phyloP scores from a whole-genome alignment of 2,888 invertebrate species.

The Malachius bipustulatus region DNA sequence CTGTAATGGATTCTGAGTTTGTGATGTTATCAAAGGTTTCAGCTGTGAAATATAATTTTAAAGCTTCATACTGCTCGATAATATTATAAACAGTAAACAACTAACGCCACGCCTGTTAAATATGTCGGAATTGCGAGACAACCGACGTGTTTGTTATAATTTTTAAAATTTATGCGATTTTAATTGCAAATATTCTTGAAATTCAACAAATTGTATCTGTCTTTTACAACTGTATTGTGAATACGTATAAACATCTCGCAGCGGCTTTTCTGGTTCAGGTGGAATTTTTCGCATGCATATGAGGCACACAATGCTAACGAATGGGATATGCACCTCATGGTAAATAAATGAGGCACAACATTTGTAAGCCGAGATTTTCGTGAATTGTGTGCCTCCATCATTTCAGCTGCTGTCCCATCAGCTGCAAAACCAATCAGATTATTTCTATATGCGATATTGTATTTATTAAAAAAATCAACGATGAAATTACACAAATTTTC shows the following conservation, averaged over 20 bases:
- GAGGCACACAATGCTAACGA: constrained; percentile 25
- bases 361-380: constrained; percentile 1
- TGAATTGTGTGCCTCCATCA: constrained; percentile 1
- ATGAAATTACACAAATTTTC: constrained; percentile 18
- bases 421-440: constrained; percentile 3
- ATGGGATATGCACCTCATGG: constrained; percentile 31
- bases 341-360: constrained; percentile 16
- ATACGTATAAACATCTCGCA: constrained; percentile 19
- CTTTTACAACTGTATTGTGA: constrained; percentile 24
- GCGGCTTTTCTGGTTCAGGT: constrained; percentile 22
- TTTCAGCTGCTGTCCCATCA: constrained; percentile 2
- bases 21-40: constrained; percentile 4
- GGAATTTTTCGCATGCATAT: constrained; percentile 27
- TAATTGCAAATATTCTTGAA: constrained; percentile 21
- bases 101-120: no score
- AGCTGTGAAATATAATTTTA: constrained; percentile 16
- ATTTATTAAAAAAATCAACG: constrained; percentile 16
- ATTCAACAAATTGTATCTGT: constrained; percentile 19
- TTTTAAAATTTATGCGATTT: constrained; percentile 22
- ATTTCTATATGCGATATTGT: constrained; percentile 20
- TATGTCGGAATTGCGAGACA: no score
- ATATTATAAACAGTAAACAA: constrained; percentile 12
- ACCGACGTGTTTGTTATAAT: constrained; percentile 19
- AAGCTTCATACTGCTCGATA: constrained; percentile 16
- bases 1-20: constrained; percentile 10